These are phyloP conservation scores for Arizona elegans DNA, from an alignment of 2,113 vertebrate species.

Conservation along the genomic window DNA sequence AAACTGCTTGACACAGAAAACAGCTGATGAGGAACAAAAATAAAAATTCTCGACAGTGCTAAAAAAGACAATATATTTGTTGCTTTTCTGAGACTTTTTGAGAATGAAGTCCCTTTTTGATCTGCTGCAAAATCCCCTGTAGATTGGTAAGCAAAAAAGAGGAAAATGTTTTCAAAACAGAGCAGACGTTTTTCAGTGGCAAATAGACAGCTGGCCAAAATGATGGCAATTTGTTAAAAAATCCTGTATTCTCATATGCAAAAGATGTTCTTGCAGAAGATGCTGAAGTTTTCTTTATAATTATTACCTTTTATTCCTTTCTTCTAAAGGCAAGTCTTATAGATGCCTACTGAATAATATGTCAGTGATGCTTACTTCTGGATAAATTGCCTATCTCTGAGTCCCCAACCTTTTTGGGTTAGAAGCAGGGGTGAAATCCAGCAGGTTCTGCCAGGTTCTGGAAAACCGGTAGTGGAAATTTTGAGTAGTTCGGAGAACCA, in stretches of 20 bases:
- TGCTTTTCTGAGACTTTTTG: not conserved
- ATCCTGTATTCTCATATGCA: not conserved
- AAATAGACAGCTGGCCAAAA: not conserved
- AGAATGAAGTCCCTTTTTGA: not conserved
- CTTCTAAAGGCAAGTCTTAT: not conserved
- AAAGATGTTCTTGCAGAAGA: not conserved
- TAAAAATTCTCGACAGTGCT: not conserved
- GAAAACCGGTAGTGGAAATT: too few species aligned
- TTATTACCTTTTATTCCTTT: not conserved
- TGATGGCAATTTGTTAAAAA: not conserved
- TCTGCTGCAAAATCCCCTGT: not conserved
- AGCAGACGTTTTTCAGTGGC: not conserved
- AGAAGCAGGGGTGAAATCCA: not conserved
- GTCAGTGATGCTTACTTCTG: not conserved
- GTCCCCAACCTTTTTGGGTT: not conserved
- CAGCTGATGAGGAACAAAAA: not conserved
- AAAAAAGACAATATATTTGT: not conserved
- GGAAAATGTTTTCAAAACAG: not conserved
- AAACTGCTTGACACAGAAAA: not conserved
- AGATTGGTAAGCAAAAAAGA: not conserved
- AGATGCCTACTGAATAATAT: not conserved
- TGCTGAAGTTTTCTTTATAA: not conserved
- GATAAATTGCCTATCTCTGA: not conserved
- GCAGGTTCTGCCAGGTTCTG: too few species aligned
- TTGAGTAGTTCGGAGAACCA: too few species aligned